Evolutionary conservation across 1,140 invertebrate genomes (phyloP), one percentile per base, ranked within the genome.

Genomic region (Aphaenogaster rudis): DNA sequence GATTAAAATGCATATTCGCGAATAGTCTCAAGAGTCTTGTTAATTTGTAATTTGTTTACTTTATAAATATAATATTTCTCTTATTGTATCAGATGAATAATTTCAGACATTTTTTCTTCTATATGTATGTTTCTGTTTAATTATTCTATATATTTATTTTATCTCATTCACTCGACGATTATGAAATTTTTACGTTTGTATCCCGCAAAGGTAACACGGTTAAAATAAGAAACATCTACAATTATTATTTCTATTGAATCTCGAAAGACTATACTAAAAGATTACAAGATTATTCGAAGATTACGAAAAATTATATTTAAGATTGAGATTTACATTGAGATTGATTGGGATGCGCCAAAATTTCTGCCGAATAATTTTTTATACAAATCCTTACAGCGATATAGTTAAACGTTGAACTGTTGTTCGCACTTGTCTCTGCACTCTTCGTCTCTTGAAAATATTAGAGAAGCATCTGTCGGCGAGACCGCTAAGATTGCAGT

Each of bases 1-100:
- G 1, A 57, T 21, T 42, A 7, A 76, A 76, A 17, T 17, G 17
- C 8, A 52, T 36, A 36, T 33, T 74, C 3, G 33, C 9, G 5
- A 36, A 52, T 57, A 39, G 17, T 72, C 21, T 52, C 7, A 50
- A 72, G 5, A 57, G 21, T 57, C 6, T 76, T 76, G 5, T 13
- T 52, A n/a, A 36, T 7, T 15, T 45, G 4, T 76, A 21, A 59
- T 57, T 42, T 42, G 2, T 79, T 45, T 17, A 7, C 4, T 61
- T 48, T 17, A 9, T 11, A 78, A 78, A 78, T 63, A 59, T 57
- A 59, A 59, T 61, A 21, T 64, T 39, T 57, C 17, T 36, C 13
- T 59, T 42, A 21, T 15, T 33, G 7, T 1, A n/a, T 42, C 13
- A 77, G 33, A 13, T 45, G n/a, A 36, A 17, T 59, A 21, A 57